Evolutionary conservation across 2,888 invertebrate genomes (phyloP), one percentile per base, ranked within the genome.

Genomic region (Drosophila peninsularis): DNA sequence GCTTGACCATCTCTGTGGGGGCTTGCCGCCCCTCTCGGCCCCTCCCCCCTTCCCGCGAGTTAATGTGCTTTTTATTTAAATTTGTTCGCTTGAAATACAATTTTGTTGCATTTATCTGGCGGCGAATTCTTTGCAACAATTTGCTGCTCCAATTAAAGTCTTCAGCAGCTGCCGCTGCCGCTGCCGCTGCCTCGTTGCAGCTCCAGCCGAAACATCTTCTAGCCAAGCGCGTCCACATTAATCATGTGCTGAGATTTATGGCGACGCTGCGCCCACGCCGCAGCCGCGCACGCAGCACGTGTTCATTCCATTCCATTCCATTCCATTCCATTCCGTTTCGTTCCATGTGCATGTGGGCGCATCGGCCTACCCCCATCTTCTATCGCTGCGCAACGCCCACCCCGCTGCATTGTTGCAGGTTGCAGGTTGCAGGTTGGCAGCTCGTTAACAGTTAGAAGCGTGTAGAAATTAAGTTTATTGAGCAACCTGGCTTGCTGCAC

Each of bases 111-210:
- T 57, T 80, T 65, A 64, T 36, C 82, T 55, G 82, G 62, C 83
- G 84, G 82, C 80, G 52, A 73, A 75, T 83, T 83, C 83, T 83
- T 82, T 87, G 83, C 87, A 87, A 83, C 83, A 82, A 84, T 87
- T 83, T 84, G 83, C 87, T 87, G 83, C 83, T 83, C 83, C 83
- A 83, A 84, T 83, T 83, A 87, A 84, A 80, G 67, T 34, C 30
- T 36, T 57, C 45, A 54, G 10, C 62, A 45, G 13, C 36, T n/a
- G 14, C 24, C 24, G 30, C 30, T 11, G 49, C 3, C 27, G 4
- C n/a, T 45, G 44, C 14, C 14, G 24, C 10, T 10, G 39, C 42
- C 21, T 5, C 47, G 30, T 17, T 47, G 49, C 49, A 50, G 49
- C 47, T 39, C 32, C 53, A 47, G 1, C 21, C 1, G 1, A 37